phyloP scores from a whole-genome alignment of 1,140 invertebrate species.

The Coenobita brevimanus region DNA sequence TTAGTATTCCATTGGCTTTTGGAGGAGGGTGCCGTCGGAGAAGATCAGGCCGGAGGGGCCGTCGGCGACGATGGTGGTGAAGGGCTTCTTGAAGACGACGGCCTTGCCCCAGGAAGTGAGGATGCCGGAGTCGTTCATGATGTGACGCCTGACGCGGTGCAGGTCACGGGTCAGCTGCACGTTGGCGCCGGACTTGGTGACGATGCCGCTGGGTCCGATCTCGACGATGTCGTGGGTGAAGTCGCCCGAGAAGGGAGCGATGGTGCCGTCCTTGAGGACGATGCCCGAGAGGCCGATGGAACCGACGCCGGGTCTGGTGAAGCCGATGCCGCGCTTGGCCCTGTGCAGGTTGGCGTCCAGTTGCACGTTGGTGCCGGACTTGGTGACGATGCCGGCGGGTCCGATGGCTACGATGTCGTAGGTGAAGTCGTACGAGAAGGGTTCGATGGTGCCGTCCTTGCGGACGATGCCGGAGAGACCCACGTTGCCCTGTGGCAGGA shows the following conservation, averaged over 20 bases:
- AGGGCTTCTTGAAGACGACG: slow-evolving; percentile 14
- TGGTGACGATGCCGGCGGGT: slow-evolving; percentile 12
- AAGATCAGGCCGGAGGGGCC: neutral
- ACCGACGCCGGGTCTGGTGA: neutral
- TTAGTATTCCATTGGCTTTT: neutral
- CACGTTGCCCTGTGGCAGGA: neutral
- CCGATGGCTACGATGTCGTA: neutral
- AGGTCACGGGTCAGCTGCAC: slow-evolving; percentile 1
- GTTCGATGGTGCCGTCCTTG: neutral
- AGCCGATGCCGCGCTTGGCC: neutral
- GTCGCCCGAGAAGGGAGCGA: neutral
- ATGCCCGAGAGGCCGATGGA: neutral
- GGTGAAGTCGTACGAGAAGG: neutral
- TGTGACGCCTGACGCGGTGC: neutral
- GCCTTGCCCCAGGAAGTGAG: neutral
- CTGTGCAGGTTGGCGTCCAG: neutral
- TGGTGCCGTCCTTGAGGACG: neutral
- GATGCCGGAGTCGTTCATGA: slow-evolving; percentile 22
- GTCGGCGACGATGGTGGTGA: slow-evolving; percentile 1
- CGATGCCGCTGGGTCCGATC: neutral
- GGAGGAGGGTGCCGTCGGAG: slow-evolving; percentile 12
- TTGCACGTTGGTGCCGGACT: neutral
- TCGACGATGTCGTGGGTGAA: neutral
- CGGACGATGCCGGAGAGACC: neutral
- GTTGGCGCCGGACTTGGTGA: slow-evolving; percentile 11